Evolutionary conservation across 53 echinoderm and acorn worm species (phyloP), one percentile per base, ranked within the genome.

Genomic region (Luidia sarsii): DNA sequence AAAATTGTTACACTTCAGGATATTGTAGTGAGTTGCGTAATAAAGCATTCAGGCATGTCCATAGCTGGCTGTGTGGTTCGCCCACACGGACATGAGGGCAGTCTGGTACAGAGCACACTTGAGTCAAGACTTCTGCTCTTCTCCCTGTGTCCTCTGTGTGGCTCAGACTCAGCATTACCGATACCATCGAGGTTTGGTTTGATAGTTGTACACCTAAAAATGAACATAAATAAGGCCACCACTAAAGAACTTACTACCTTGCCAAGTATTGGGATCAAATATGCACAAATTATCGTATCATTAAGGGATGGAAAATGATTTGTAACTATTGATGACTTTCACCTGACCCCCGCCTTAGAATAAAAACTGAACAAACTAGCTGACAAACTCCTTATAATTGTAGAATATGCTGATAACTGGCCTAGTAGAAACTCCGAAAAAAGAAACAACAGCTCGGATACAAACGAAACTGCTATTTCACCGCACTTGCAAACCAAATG

Each of bases 211-310:
- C n/a, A 3, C 63, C 9, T 33, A 32, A 31, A 2, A 8, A 22
- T 65, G 36, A 2, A 21, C 22, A 65, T 65, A 5, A 65, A 65
- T 9, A 39, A 35, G 0, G 41, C 65, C 6, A 4, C 65, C 7
- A 24, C 35, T 33, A 68, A 46, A 13, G 35, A 68, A 13, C 50
- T 70, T 6, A 51, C 51, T 50, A 70, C 70, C 21, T 32, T 34
- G 32, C 70, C 70, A n/a, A 51, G 70, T n/a, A 70, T 70, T n/a
- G 70, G 52, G 34, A 4, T 34, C 2, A 70, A 70, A 25, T 70
- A 50, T 70, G 70, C 70, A 2, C 43, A 70, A 70, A 3, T 50
- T 16, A 50, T 51, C 2, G 33, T 70, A 22, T 70, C 70, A 33
- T 0, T 70, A 21, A 70, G 70, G 51, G 7, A 41, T 51, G 43